A percentile compares a stretch with the other conserved stretches of the same genome.
Evolutionary conservation across 1,140 invertebrate genomes (phyloP).

Genomic region (Contarinia nasturtii): DNA sequence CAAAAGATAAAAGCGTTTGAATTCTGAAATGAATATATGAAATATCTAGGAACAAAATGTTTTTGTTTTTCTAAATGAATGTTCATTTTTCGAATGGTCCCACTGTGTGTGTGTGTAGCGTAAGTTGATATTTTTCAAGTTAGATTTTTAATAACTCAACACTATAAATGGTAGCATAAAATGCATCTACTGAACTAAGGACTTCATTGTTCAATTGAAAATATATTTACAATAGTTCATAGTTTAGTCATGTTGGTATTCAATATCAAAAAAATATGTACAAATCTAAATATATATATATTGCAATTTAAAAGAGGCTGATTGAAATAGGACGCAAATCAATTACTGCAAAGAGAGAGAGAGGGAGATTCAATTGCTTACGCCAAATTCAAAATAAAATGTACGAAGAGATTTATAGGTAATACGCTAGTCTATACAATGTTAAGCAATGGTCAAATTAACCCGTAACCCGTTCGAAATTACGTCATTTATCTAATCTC

Average conservation of each 20-base stretch:
- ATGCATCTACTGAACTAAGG: background rate
- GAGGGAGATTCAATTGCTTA: no score
- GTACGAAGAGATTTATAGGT: background rate
- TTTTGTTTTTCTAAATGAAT: no score
- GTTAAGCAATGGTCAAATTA: background rate
- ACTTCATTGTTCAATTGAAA: background rate
- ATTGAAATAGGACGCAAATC: background rate
- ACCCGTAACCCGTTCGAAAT: background rate
- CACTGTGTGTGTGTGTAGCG: no score
- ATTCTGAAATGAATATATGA: no score
- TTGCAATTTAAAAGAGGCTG: background rate
- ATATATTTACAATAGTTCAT: background rate
- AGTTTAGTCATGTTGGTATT: background rate
- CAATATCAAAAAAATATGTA: background rate
- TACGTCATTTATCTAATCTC: background rate
- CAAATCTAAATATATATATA: background rate
- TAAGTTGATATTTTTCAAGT: background rate
- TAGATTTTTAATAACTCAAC: conserved; percentile 1
- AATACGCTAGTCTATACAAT: background rate
- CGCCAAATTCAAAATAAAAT: no score
- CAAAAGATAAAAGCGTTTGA: no score
- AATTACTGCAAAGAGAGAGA: no score
- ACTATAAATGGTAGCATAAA: background rate
- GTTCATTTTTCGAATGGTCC: no score
- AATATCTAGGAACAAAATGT: no score